Evolutionary conservation across 2,797 vertebrate species (phyloP).

Genomic region (Neosilurus mollespiculum): DNA sequence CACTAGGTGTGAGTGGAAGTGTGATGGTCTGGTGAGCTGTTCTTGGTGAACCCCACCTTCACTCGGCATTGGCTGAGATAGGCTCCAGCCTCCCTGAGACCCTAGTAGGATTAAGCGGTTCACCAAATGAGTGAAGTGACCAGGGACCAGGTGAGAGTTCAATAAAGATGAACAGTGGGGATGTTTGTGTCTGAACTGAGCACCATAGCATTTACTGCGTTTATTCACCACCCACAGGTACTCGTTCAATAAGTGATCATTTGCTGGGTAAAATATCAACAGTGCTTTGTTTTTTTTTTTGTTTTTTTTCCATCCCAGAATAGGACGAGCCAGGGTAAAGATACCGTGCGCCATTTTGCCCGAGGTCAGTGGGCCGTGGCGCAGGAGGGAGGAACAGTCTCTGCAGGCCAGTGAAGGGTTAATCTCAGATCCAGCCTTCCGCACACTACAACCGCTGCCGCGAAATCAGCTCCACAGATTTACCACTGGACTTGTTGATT

Average conservation of each 20-base stretch:
- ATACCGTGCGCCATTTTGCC: conserved; percentile 53
- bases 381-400: conserved; percentile 36
- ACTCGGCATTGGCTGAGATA: too few relatives aligned
- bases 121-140: too few relatives aligned
- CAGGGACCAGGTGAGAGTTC: too few relatives aligned
- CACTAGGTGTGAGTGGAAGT: too few relatives aligned
- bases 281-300: background rate
- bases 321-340: background rate
- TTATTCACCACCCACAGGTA: background rate
- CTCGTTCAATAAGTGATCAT: background rate
- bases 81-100: too few relatives aligned
- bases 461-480: conserved; percentile 56
- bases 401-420: conserved; percentile 52
- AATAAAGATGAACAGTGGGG: background rate
- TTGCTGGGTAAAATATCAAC: background rate
- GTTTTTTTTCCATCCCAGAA: background rate
- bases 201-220: background rate
- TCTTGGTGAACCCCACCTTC: too few relatives aligned
- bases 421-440: conserved; percentile 44
- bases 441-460: conserved; percentile 21
- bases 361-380: conserved; percentile 44
- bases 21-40: too few relatives aligned
- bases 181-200: background rate
- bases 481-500: conserved; percentile 76
- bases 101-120: too few relatives aligned